phyloP scores from a whole-genome alignment of 2,797 vertebrate species.

The Astyanax mexicanus region DNA sequence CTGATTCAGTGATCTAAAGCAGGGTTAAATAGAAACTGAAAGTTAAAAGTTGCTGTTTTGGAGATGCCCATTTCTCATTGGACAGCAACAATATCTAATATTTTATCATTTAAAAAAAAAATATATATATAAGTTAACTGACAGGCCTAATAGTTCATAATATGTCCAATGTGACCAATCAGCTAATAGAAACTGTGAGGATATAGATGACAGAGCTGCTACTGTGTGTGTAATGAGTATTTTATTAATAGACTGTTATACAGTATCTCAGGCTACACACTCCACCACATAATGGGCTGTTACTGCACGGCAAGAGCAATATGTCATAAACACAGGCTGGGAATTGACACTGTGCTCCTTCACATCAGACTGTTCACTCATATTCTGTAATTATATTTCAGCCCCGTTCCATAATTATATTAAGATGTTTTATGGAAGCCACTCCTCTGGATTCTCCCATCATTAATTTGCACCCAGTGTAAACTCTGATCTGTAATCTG shows the following conservation, averaged over 20 bases:
- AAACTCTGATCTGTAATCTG: constrained; percentile 33
- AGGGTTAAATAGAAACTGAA: too few relatives aligned
- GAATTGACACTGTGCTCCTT: not conserved
- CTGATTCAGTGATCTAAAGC: too few relatives aligned
- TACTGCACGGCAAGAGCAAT: not conserved
- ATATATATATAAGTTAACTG: too few relatives aligned
- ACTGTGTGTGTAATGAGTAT: not conserved
- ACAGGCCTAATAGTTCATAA: too few relatives aligned
- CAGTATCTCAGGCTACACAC: not conserved
- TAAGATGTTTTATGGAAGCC: constrained; percentile 6
- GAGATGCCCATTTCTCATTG: too few relatives aligned
- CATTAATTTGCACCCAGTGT: constrained; percentile 23
- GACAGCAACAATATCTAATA: too few relatives aligned
- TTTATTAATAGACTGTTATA: not conserved
- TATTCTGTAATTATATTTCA: not conserved
- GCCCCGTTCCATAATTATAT: constrained; percentile 9
- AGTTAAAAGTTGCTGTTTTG: too few relatives aligned
- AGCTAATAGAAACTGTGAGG: not conserved
- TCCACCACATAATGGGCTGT: not conserved
- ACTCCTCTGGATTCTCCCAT: constrained; percentile 18
- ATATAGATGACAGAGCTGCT: not conserved
- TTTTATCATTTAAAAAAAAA: too few relatives aligned
- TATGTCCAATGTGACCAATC: not conserved
- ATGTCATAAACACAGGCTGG: not conserved
- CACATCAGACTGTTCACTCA: constrained; percentile 1